These are phyloP conservation scores for Ectropis crepuscularia DNA, from an alignment of 2,888 invertebrate species.

Conservation along the genomic window DNA sequence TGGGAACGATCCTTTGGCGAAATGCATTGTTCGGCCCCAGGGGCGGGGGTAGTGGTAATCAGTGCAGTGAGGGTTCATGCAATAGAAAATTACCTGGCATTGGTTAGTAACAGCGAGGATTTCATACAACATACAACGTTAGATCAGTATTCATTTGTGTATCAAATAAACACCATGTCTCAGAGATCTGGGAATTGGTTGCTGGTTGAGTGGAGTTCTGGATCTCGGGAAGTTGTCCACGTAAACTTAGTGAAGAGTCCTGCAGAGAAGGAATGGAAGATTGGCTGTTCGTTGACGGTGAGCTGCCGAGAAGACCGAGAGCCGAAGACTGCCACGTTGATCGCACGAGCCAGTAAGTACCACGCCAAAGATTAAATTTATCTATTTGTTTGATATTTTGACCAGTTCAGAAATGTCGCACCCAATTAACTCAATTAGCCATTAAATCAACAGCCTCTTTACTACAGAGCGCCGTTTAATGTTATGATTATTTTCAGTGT, in stretches of 20 bases:
- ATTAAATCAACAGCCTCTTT: no score
- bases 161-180: slow-evolving; percentile 40
- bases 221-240: slow-evolving; percentile 53
- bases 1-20: slow-evolving; percentile 65
- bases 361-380: no score
- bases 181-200: slow-evolving; percentile 65
- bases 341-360: slow-evolving; percentile 57
- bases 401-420: no score
- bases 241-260: slow-evolving; percentile 50
- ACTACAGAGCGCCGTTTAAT: no score
- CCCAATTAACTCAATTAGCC: no score
- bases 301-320: slow-evolving; percentile 50
- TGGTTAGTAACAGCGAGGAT: slow-evolving; percentile 45
- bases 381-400: no score
- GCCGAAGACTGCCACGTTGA: slow-evolving; percentile 50
- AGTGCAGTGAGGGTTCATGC: slow-evolving; percentile 68
- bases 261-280: slow-evolving; percentile 44
- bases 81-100: slow-evolving; percentile 77
- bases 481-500: no score
- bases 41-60: slow-evolving; percentile 69
- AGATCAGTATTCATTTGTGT: slow-evolving; percentile 35
- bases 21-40: slow-evolving; percentile 68
- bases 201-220: slow-evolving; percentile 63
- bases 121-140: slow-evolving; percentile 32
- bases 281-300: slow-evolving; percentile 51